Evolutionary conservation across 2,888 invertebrate species (phyloP).

Genomic region (Pelosia muscerda): DNA sequence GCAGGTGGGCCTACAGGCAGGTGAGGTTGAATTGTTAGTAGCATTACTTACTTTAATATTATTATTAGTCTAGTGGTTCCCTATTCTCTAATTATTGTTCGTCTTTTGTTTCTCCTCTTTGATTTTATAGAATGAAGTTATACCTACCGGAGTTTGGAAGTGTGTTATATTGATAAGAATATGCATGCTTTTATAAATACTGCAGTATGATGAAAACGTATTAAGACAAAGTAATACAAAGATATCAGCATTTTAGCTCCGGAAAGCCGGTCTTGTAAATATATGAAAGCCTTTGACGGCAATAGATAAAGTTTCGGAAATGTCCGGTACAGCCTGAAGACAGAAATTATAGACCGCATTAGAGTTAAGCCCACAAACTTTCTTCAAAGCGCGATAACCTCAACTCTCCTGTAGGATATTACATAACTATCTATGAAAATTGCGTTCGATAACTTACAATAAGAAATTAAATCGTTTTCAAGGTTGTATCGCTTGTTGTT

Average conservation of each 20-base stretch:
- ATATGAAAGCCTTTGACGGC: not conserved
- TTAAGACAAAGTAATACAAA: not conserved
- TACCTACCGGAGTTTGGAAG: too few species aligned
- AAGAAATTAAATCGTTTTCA: slow-evolving; percentile 18
- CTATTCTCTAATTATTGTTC: too few species aligned
- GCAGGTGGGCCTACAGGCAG: too few species aligned
- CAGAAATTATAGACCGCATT: not conserved
- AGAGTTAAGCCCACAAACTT: slow-evolving; percentile 3
- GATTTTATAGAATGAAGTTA: too few species aligned
- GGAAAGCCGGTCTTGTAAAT: not conserved
- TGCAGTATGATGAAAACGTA: not conserved
- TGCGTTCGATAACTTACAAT: slow-evolving; percentile 15
- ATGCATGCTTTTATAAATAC: not conserved
- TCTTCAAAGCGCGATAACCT: slow-evolving; percentile 13
- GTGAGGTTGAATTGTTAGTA: too few species aligned
- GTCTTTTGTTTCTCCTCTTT: too few species aligned
- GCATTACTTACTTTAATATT: too few species aligned
- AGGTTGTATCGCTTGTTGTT: slow-evolving; percentile 3
- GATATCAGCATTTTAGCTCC: not conserved
- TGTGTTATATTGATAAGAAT: too few species aligned
- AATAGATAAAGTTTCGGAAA: not conserved
- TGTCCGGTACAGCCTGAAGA: not conserved
- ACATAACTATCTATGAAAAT: slow-evolving; percentile 14
- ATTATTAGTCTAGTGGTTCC: too few species aligned
- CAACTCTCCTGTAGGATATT: not conserved